These are phyloP conservation scores for Meandrina meandrites DNA, from an alignment of 92 coral and sea anemone species.

Conservation along the genomic window DNA sequence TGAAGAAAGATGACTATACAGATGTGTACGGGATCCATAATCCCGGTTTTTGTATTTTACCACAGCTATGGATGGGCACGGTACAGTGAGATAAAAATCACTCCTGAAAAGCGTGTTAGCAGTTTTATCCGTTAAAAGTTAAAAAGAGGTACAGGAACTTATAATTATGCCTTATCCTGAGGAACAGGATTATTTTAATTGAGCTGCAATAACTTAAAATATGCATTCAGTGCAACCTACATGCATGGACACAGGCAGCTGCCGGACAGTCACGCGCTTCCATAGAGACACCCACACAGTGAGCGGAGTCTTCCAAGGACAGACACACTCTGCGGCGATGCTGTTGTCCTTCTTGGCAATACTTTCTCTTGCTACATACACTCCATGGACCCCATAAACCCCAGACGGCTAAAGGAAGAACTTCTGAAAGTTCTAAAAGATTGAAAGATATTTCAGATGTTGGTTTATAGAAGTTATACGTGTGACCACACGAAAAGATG, in stretches of 20 bases:
- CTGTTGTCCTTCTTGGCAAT: constrained; percentile 87
- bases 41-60: no score
- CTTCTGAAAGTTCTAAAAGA: constrained; percentile 24
- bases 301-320: constrained; percentile 47
- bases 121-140: no score
- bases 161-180: not conserved
- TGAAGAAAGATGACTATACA: no score
- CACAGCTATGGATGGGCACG: no score
- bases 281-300: constrained; percentile 81
- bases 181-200: not conserved
- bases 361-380: constrained; percentile 69
- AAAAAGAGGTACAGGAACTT: not conserved
- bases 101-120: not conserved
- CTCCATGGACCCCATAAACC: constrained; percentile 83
- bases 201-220: not conserved
- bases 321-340: constrained; percentile 73
- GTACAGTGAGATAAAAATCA: no score
- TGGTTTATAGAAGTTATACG: not conserved
- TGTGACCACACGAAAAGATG: no score
- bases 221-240: constrained; percentile 28
- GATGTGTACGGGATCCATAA: no score
- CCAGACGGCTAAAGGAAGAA: constrained; percentile 64
- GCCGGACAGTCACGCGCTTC: constrained; percentile 88
- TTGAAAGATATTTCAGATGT: not conserved
- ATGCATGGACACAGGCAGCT: constrained; percentile 60